Base-by-base conservation (phyloP, 1,140 invertebrate species). In the Lethocerus indicus region DNA sequence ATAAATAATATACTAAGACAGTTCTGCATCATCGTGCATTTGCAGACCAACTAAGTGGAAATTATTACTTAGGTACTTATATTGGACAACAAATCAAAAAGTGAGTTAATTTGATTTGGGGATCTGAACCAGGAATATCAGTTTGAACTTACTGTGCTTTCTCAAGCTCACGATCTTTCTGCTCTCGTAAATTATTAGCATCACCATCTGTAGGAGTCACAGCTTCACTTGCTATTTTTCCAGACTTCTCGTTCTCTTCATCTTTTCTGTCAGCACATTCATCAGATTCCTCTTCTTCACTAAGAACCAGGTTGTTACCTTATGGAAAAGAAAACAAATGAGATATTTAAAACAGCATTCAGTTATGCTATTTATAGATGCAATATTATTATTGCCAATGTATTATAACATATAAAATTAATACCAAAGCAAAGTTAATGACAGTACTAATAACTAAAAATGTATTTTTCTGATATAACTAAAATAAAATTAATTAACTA, bases 71-170 rank as follows among this genome's bases (percentile, higher is more conserved):
- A n/a, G n/a, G n/a, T n/a, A n/a, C n/a, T n/a, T n/a, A n/a, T n/a
- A n/a, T n/a, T n/a, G n/a, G n/a, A n/a, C n/a, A n/a, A n/a, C n/a
- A n/a, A 37, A n/a, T n/a, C 3, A 39, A 20, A 20, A 39, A 32
- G 23, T 6, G 36, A 39, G 18, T 39, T 39, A 39, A 6, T 14
- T 39, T 14, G 23, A 9, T 21, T 14, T 39, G 5, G 7, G 23
- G 23, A 36, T 16, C n/a, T 16, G 2, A 3, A 45, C 13, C 16
- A 3, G 14, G 23, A 46, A 9, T 4, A 35, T 32, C 3, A 36
- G 14, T 21, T 36, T 23, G 18, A 25, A 64, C 67, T 60, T 56
- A 72, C 70, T 68, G 64, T 44, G 68, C 69, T 60, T 68, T 66
- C 49, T 66, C 65, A 16, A 75, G 60, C 59, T 75, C 71, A 20